Evolutionary conservation across 1,140 invertebrate species (phyloP), one percentile per base, ranked within the genome.

Genomic region (Heliconius himera): DNA sequence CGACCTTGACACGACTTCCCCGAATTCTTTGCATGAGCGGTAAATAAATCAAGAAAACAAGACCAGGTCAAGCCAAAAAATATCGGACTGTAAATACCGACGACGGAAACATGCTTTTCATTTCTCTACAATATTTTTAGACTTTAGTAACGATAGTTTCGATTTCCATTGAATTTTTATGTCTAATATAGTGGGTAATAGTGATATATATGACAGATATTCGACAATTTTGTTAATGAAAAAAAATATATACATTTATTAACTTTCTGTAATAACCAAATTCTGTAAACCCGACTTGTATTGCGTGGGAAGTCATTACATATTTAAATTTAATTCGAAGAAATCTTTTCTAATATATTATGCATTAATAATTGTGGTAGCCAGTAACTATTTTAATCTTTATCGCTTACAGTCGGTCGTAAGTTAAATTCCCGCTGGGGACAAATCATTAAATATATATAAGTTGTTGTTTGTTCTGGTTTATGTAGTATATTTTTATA

Each of bases 1-100:
- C 51, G 70, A 80, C 81, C 81, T 82, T 82, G 81, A 82, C 81
- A 79, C 73, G n/a, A 70, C 54, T 71, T 74, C 73, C 75, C 71
- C 66, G 70, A 70, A 74, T 82, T 76, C 71, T 80, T 83, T 60
- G 41, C 76, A 79, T 79, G 75, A 81, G 77, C 70, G 77, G 78
- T 41, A 78, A 83, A 81, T 81, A 79, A 83, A 79, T 81, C 73
- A 70, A 56, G 73, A 71, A 83, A 80, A 77, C 79, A 56, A 74
- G 74, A 71, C 74, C 73, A 76, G 81, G 46, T 78, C 78, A 82
- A 72, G 76, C n/a, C 66, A 73, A 70, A 78, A 76, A 80, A 75
- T 75, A 38, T 56, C 66, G 51, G 13, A 71, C 60, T 54, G 41
- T 54, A 71, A 75, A 79, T 75, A 71, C 33, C 72, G 54, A 29